Base-by-base conservation (phyloP, 1,140 invertebrate species). In the Theocolax elegans region DNA sequence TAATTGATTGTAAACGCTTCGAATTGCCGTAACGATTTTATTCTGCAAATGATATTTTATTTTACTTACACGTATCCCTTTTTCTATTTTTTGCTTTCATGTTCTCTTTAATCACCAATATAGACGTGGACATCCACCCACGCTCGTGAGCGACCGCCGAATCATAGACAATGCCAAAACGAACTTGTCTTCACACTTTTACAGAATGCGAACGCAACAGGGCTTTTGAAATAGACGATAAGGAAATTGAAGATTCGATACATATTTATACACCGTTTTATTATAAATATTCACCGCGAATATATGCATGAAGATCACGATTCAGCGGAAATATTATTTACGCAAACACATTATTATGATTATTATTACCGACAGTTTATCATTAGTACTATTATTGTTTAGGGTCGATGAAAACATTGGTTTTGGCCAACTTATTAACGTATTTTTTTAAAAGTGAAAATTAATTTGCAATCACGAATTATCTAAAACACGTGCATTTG, bases 171-270 rank as follows among this genome's bases (percentile, higher is more conserved):
- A 71, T 64, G 68, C 60, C 68, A 75, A 77, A 65, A 71, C 68
- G 62, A 75, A 75, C 67, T 73, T 71, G 60, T 76, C 74, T 74
- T 75, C 76, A 76, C 53, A 68, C 68, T 78, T 79, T 79, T 77
- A 75, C 78, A 81, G 80, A 81, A 79, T 80, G 77, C 73, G 75
- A 81, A 76, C 67, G 78, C 75, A 80, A 81, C 77, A 81, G 60
- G 69, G 72, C 75, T 80, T 82, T 80, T 74, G 75, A 74, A 67
- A 56, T 63, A 27, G 74, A 81, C 63, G 75, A 81, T 78, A 78
- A 78, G 62, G 79, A 79, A 77, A 77, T 75, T 77, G n/a, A n/a
- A n/a, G n/a, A n/a, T n/a, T n/a, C n/a, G n/a, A n/a, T n/a, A n/a
- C n/a, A n/a, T n/a, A n/a, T n/a, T n/a, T n/a, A n/a, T n/a, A n/a